Percentiles rank a stretch among this genome's conserved stretches.
Evolutionary conservation across 1,140 invertebrate genomes (phyloP).

Genomic region (Littorina saxatilis): DNA sequence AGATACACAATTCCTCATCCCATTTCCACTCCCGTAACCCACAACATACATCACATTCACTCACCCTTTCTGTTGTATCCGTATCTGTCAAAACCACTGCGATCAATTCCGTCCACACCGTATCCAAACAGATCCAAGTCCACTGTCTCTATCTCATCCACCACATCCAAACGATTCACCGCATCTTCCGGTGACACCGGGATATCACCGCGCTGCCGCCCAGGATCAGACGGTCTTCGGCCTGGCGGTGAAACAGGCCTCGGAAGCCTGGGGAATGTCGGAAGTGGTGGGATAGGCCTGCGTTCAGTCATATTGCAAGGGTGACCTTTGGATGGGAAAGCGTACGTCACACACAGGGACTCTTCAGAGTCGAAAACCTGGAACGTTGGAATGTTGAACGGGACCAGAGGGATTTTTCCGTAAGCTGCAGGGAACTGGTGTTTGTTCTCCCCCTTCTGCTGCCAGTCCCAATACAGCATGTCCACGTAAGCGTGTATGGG

Average conservation of each 20-base stretch:
- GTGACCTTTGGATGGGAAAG: slow-evolving; percentile 58
- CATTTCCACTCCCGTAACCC: too few relatives aligned
- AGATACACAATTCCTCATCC: too few relatives aligned
- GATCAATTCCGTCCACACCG: slow-evolving; percentile 54
- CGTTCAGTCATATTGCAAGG: slow-evolving; percentile 46
- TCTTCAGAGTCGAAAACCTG: slow-evolving; percentile 65
- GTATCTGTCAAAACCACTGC: slow-evolving; percentile 53
- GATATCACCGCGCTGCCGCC: slow-evolving; percentile 51
- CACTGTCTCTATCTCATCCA: slow-evolving; percentile 31
- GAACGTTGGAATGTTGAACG: slow-evolving; percentile 68
- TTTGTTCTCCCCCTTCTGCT: slow-evolving; percentile 64
- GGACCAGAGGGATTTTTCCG: slow-evolving; percentile 70
- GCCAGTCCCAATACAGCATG: slow-evolving; percentile 72
- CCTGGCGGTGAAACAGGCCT: not conserved
- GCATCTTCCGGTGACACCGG: slow-evolving; percentile 15
- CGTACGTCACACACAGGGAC: slow-evolving; percentile 59
- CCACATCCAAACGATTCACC: slow-evolving; percentile 31
- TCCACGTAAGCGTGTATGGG: slow-evolving; percentile 69
- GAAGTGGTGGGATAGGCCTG: not conserved
- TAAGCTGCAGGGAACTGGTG: slow-evolving; percentile 68
- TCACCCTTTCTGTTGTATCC: slow-evolving; percentile 60
- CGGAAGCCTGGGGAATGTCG: not conserved
- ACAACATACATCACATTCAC: too few relatives aligned
- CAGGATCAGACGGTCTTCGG: not conserved
- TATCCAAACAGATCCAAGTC: slow-evolving; percentile 54